A percentile compares a stretch with the other conserved stretches of the same genome.
Conservation (phyloP, 1,140 invertebrate genomes). For the Ericerus pela region DNA sequence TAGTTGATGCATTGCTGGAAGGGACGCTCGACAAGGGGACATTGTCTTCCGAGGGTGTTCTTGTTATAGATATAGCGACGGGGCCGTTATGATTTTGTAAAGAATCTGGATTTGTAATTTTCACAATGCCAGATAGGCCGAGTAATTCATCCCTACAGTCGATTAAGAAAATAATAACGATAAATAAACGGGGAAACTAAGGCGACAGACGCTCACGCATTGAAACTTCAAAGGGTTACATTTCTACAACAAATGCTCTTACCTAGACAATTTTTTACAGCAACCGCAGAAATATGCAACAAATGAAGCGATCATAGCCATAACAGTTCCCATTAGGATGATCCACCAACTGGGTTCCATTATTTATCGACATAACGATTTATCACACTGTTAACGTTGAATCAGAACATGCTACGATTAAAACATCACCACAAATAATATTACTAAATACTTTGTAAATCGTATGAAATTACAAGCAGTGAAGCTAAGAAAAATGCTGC, state of each 20-base stretch:
- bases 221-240: conserved; percentile 5
- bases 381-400: too few species aligned
- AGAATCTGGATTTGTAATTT: conserved; percentile 28
- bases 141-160: conserved; percentile 28
- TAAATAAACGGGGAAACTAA: conserved; percentile 16
- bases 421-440: too few species aligned
- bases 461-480: too few species aligned
- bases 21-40: background rate
- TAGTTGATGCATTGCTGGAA: background rate
- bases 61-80: background rate
- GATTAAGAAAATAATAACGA: conserved; percentile 17
- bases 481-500: too few species aligned
- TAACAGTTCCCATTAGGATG: conserved; percentile 12
- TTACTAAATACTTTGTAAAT: too few species aligned
- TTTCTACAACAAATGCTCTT: conserved; percentile 16
- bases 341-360: too few species aligned
- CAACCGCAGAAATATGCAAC: conserved; percentile 27
- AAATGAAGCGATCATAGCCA: conserved; percentile 11
- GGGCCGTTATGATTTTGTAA: background rate
- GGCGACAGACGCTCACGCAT: conserved; percentile 6
- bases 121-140: conserved; percentile 28
- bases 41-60: background rate
- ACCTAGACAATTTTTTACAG: conserved; percentile 26
- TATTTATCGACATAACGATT: too few species aligned
- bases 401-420: too few species aligned